Conservation (phyloP, 2,888 invertebrate genomes). For the Drosophila koepferae region DNA sequence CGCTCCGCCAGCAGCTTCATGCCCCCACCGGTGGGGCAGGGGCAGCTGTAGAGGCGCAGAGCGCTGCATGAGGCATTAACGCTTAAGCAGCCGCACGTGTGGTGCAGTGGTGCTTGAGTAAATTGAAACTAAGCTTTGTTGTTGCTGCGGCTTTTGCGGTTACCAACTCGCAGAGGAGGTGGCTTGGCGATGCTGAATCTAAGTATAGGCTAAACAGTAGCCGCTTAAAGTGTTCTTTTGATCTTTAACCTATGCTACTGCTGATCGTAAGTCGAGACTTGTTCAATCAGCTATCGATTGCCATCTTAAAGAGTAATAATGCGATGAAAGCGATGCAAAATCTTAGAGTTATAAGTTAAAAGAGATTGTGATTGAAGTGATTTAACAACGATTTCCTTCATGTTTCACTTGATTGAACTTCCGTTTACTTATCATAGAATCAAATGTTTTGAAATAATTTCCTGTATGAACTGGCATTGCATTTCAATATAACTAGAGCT, state of each 20-base stretch:
- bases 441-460: not conserved
- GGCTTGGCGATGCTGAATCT: not conserved
- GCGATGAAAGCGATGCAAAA: too few relatives aligned
- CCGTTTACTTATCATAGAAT: too few relatives aligned
- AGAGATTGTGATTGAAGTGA: not conserved
- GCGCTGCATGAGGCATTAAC: slow-evolving; percentile 38
- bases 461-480: not conserved
- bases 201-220: slow-evolving; percentile 43
- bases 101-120: slow-evolving; percentile 39
- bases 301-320: not conserved
- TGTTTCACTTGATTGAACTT: not conserved
- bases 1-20: slow-evolving; percentile 34
- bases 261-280: slow-evolving; percentile 22
- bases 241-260: slow-evolving; percentile 40
- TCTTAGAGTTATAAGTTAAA: not conserved
- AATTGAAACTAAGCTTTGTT: slow-evolving; percentile 48
- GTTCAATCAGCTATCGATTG: not conserved
- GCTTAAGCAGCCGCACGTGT: slow-evolving; percentile 74
- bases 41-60: slow-evolving; percentile 1
- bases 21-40: slow-evolving; percentile 1
- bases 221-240: slow-evolving; percentile 42
- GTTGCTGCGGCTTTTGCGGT: slow-evolving; percentile 14
- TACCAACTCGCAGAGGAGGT: slow-evolving; percentile 14
- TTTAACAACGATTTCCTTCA: not conserved
- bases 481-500: not conserved